Percentiles rank a stretch among this genome's conserved stretches.
Evolutionary conservation across 1,140 invertebrate genomes (phyloP).

Genomic region (Heliothis virescens): DNA sequence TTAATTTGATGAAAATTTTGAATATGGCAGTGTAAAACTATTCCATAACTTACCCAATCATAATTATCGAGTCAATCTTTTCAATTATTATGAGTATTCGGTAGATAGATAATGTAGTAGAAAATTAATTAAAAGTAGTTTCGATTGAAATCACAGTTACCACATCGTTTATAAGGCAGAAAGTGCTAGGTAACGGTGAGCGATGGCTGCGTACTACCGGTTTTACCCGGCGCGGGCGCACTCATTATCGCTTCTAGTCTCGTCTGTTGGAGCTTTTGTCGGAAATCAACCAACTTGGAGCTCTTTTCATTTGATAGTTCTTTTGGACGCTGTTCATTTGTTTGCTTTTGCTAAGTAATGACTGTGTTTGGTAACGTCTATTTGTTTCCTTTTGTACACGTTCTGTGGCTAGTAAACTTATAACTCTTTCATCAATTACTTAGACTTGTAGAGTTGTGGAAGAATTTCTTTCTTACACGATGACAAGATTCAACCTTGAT

Average conservation of each 20-base stretch:
- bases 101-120: constrained; percentile 73
- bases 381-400: constrained; percentile 6
- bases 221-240: constrained; percentile 73
- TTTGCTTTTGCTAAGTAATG: constrained; percentile 46
- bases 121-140: constrained; percentile 82
- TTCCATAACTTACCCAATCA: constrained; percentile 55
- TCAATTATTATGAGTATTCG: constrained; percentile 52
- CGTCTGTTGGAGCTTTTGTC: constrained; percentile 66
- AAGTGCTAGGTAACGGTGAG: constrained; percentile 74
- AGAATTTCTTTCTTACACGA: no score
- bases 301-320: constrained; percentile 43
- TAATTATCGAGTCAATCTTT: constrained; percentile 53
- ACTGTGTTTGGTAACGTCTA: constrained; percentile 21
- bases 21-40: constrained; percentile 35
- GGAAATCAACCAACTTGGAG: constrained; percentile 59
- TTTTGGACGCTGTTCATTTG: constrained; percentile 33
- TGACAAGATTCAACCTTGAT: no score
- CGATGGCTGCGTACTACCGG: constrained; percentile 78
- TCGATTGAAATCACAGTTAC: constrained; percentile 78
- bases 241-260: constrained; percentile 69
- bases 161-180: constrained; percentile 70
- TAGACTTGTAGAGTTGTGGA: no score
- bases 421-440: neutral
- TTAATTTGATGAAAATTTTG: constrained; percentile 51
- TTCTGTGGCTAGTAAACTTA: neutral